A percentile compares a stretch with the other conserved stretches of the same genome.
Evolutionary conservation across 2,113 vertebrate species (phyloP).

Genomic region (Eolophus roseicapilla): DNA sequence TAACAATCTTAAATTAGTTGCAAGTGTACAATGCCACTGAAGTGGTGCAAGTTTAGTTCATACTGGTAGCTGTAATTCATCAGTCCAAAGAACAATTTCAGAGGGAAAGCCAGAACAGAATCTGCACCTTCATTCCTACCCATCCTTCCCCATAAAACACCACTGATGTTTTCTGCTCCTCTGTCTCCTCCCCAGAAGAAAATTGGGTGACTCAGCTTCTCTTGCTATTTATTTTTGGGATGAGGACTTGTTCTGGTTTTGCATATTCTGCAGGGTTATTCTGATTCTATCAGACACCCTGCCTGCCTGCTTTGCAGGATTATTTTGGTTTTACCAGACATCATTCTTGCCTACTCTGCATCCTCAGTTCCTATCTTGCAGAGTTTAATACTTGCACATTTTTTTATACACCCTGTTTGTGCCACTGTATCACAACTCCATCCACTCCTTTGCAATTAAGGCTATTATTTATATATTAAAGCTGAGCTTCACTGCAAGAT

Average conservation of each 20-base stretch:
- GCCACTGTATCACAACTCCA: not conserved
- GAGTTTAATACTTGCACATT: not conserved
- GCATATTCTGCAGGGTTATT: conserved; percentile 53
- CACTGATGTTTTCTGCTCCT: not conserved
- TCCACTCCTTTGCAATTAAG: not conserved
- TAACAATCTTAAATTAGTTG: not conserved
- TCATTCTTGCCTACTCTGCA: not conserved
- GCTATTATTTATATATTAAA: not conserved
- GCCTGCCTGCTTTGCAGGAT: conserved; percentile 22
- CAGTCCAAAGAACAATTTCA: not conserved
- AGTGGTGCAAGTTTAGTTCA: not conserved
- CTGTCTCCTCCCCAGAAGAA: not conserved
- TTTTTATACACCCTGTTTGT: not conserved
- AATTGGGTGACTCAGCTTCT: not conserved
- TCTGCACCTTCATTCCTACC: not conserved
- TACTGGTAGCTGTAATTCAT: not conserved
- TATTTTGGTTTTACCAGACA: conserved; percentile 55
- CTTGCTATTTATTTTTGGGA: conserved; percentile 34
- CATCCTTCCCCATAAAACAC: not conserved
- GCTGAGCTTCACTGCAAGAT: not conserved
- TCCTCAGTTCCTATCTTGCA: not conserved
- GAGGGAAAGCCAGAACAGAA: not conserved
- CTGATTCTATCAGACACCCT: not conserved
- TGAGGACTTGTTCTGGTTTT: conserved; percentile 16
- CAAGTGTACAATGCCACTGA: not conserved